Base-by-base conservation (phyloP, 2,797 vertebrate species). In the Hirundo rustica region DNA sequence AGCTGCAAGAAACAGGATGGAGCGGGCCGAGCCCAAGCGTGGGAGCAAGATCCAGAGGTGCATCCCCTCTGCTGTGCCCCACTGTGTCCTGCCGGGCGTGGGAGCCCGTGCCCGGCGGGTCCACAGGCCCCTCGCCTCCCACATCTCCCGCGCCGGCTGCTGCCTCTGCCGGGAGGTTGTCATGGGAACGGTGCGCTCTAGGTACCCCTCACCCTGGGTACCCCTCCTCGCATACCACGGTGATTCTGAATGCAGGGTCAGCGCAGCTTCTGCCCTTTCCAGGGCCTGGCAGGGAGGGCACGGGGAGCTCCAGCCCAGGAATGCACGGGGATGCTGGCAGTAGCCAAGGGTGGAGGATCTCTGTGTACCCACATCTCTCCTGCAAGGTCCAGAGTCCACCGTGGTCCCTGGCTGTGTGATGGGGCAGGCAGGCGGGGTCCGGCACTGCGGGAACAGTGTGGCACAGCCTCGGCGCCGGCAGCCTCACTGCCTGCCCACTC, bases 121-220 rank as follows among this genome's bases (percentile, higher is more conserved):
- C n/a, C 19, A 9, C 11, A 27, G 50, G 78, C 68, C 76, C 85
- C 50, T 48, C 2, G 12, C 84, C 74, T 81, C 91, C 73, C 32
- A 12, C 88, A 47, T 65, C 86, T 95, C 70, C 80, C 7, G 2
- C 60, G 54, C 30, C 0, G 7, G 7, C 42, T 48, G 81, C 87
- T 42, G 65, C 83, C 91, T 91, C 94, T 89, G 85, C 20, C 0
- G 13, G 92, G 92, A 96, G 86, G 95, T 96, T 96, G 96, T 95
- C 96, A 96, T 96, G 94, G 96, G 90, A 96, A 96, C 95, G 0
- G 36, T 42, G 77, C 0, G 2, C 53, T 45, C 88, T 72, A 72
- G 86, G 91, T 93, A 84, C 96, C 96, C 93, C 96, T 75, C 83
- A 48, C 26, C 60, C 62, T 13, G 73, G 64, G 71, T 64, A 94